Conservation (phyloP, 2,797 vertebrate genomes). For the Mus caroli region DNA sequence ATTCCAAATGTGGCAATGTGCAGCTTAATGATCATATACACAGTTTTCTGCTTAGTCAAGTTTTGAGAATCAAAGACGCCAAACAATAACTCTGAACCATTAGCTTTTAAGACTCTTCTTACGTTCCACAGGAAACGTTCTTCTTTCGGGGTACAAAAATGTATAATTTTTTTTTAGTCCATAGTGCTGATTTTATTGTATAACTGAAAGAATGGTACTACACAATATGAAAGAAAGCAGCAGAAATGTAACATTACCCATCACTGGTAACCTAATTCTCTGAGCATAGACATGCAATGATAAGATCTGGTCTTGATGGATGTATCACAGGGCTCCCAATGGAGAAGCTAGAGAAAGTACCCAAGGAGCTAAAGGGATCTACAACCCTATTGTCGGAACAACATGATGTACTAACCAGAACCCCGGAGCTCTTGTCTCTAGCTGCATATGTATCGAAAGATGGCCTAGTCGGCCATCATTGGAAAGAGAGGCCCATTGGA, state of each 20-base stretch:
- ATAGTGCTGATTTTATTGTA: neutral
- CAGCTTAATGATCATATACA: neutral
- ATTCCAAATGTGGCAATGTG: fast-evolving
- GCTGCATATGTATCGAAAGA: too few relatives aligned
- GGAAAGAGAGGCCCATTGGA: too few relatives aligned
- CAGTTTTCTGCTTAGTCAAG: neutral
- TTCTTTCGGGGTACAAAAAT: slow-evolving; percentile 23
- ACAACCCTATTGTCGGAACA: too few relatives aligned
- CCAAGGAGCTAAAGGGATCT: too few relatives aligned
- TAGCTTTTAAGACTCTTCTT: slow-evolving; percentile 28
- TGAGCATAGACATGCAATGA: neutral
- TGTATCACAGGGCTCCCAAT: too few relatives aligned
- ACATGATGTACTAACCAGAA: too few relatives aligned
- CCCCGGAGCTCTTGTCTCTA: too few relatives aligned
- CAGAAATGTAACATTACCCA: neutral
- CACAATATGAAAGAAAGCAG: neutral
- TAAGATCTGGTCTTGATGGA: too few relatives aligned
- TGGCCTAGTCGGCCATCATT: too few relatives aligned
- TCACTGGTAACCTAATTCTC: neutral
- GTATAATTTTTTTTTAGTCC: neutral
- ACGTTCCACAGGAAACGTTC: neutral
- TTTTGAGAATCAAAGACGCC: neutral
- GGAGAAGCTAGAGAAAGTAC: too few relatives aligned
- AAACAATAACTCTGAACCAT: neutral
- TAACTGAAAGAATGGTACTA: neutral